Evolutionary conservation across 2,888 invertebrate genomes (phyloP), one percentile per base, ranked within the genome.

Genomic region (Arrhopalites spinosus): DNA sequence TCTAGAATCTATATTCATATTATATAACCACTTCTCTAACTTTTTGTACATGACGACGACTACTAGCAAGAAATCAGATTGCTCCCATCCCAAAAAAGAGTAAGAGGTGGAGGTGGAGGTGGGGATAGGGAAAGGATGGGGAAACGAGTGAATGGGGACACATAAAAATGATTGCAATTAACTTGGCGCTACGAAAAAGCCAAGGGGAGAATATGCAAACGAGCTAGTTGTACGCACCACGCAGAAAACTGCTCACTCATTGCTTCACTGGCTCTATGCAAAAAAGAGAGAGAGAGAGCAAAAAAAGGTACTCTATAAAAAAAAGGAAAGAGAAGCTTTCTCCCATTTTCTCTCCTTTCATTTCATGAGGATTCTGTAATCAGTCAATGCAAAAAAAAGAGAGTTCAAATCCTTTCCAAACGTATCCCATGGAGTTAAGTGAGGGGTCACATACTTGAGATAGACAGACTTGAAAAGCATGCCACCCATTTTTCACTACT

Each of bases 141-240:
- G n/a, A 78, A 82, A 82, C 80, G 81, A 82, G 79, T 82, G 81
- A 81, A 81, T 75, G 80, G 77, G 79, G 82, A 81, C 82, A 80
- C 79, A 82, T 82, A 82, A 82, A 82, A 81, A 82, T 82, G 82
- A 82, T 82, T 80, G 80, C 82, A 82, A 82, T 82, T 82, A 82
- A 81, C 82, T 73, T 56, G 29, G 36, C 27, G 29, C 20, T 30
- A 45, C 45, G 20, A 29, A 25, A 13, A 23, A 13, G 61, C 61
- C 13, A 61, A 29, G 13, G 23, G 15, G 61, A 23, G 13, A 11
- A 20, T n/a, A 50, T 15, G 20, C n/a, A 50, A 50, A n/a, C 15
- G 27, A 59, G 59, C 2, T 11, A 27, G 59, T 8, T 13, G 25
- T 23, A 59, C 53, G 7, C 3, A 1, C 25, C 5, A 59, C 20